Evolutionary conservation across 1,140 invertebrate genomes (phyloP).

Genomic region (Sipha flava): DNA sequence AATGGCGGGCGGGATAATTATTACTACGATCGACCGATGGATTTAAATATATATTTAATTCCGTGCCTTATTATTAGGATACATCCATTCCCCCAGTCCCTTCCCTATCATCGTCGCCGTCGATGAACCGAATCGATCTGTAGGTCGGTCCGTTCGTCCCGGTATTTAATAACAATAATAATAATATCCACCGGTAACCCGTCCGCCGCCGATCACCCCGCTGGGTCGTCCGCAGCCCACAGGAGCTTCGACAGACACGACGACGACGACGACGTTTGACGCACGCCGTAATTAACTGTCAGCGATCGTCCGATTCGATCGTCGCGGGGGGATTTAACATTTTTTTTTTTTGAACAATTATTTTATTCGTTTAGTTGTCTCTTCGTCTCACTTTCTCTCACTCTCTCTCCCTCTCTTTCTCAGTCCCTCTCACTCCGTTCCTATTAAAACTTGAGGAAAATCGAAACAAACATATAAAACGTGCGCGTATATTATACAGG

Average conservation of each 20-base stretch:
- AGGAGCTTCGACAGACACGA: conserved; percentile 6
- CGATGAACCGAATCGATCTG: conserved; percentile 25
- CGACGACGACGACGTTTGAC: too few relatives aligned
- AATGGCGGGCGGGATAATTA: not conserved
- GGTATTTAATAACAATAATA: conserved; percentile 8
- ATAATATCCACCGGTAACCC: not conserved
- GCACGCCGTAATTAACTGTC: conserved; percentile 26
- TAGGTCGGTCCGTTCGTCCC: not conserved
- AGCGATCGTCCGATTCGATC: conserved; percentile 22
- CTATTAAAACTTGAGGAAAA: not conserved
- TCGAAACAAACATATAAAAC: too few relatives aligned
- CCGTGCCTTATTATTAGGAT: conserved; percentile 2
- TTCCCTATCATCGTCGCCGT: too few relatives aligned
- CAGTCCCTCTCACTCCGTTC: not conserved
- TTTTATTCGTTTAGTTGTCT: too few relatives aligned
- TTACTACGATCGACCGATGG: conserved; percentile 12
- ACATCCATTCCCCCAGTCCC: not conserved
- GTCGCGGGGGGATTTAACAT: not conserved
- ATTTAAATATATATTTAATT: conserved; percentile 20
- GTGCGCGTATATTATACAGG: not conserved
- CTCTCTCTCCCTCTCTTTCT: not conserved
- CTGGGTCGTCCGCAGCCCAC: not conserved
- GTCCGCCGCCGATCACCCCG: not conserved
- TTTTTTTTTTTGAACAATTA: too few relatives aligned
- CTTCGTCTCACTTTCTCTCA: too few relatives aligned